Percentiles rank a stretch among this genome's conserved stretches.
phyloP scores from a whole-genome alignment of 2,113 vertebrate genomes.

The Rhinoptilus africanus region DNA sequence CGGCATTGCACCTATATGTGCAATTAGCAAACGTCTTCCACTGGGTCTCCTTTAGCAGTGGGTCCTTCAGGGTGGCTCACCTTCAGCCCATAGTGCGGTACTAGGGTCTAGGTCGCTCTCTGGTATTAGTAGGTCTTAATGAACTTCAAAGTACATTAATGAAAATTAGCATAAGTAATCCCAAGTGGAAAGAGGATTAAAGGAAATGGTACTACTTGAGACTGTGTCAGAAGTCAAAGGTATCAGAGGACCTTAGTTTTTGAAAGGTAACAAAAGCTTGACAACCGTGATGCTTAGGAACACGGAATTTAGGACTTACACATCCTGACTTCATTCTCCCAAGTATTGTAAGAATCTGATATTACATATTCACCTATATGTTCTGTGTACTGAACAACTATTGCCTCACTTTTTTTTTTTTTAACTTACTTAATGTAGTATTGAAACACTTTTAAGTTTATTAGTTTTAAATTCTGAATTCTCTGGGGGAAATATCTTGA shows the following conservation, averaged over 20 bases:
- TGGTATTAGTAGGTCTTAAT: not conserved
- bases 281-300: not conserved
- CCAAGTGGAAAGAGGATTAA: not conserved
- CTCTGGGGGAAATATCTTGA: not conserved
- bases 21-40: not conserved
- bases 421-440: not conserved
- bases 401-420: not conserved
- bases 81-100: not conserved
- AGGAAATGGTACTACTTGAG: not conserved
- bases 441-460: not conserved
- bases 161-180: slow-evolving; percentile 5
- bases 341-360: not conserved
- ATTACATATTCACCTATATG: not conserved
- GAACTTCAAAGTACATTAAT: not conserved
- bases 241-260: not conserved
- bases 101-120: not conserved
- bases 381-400: not conserved
- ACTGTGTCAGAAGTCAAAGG: not conserved
- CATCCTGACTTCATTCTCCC: not conserved
- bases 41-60: not conserved
- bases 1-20: not conserved
- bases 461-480: not conserved
- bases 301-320: not conserved
- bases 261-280: not conserved
- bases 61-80: not conserved